Base-by-base conservation (phyloP, 2,888 invertebrate species). In the Dyspetes luteomarginatus region DNA sequence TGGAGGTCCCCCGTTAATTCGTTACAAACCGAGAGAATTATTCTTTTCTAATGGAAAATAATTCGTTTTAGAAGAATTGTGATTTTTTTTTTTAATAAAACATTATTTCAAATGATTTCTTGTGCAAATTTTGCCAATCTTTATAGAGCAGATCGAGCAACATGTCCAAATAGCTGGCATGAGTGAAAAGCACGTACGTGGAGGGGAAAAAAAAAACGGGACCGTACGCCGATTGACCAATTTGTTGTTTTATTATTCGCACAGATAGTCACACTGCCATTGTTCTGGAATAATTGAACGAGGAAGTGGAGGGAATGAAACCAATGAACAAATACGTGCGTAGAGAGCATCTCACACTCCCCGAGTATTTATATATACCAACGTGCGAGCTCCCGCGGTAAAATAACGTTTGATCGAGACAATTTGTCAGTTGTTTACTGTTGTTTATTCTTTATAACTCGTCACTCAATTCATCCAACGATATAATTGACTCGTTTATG, bases 181-280 rank as follows among this genome's bases (percentile, higher is more conserved):
- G 52, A 68, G 56, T 45, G 19, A 69, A 74, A 77, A 50, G 64
- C 41, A 50, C 9, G 22, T 19, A 15, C 2, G 12, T 56, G 12
- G 26, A 26, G 17, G 17, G n/a, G 5, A 17, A 56, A 56, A 28
- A 52, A 67, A 36, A 15, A 41, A 60, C 30, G 17, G 12, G 41
- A 65, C n/a, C 50, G 52, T 65, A 43, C 41, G 12, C 56, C 65
- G 65, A 78, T 78, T 74, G 43, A 30, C 73, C 78, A 78, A 81
- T 74, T 81, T 74, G 78, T 71, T 81, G 68, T 68, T 72, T 77
- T 81, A 74, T 78, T 81, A 78, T 69, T 74, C 78, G 62, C 68
- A 65, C 69, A 60, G 69, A 76, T 81, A 68, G 78, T 68, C 68
- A 65, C 73, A 65, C 52, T 64, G 45, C 69, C 65, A 65, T 69